Conservation (phyloP, 2,113 vertebrate species). For the Bos taurus region ARS-UCD2.0 NC_037330.1:102747001-102747500, state of each 20-base stretch:
- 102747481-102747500: rapidly evolving
- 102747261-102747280: not conserved
- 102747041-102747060: not conserved
- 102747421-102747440: not conserved
- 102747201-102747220: not conserved
- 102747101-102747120: not conserved
- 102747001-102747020: not conserved
- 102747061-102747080: not conserved
- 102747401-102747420: not conserved
- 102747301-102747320: not conserved
- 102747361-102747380: not conserved
- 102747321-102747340: not conserved
- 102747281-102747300: not conserved
- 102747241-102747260: not conserved
- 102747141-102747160: not conserved
- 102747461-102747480: not conserved
- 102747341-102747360: not conserved
- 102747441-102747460: not conserved
- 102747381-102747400: not conserved
- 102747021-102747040: not conserved
- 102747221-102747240: not conserved
- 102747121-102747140: not conserved
- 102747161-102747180: not conserved
- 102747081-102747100: not conserved
- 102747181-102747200: not conserved